Evolutionary conservation across 2,888 invertebrate species (phyloP).

Genomic region (Ecdyonurus torrentis): DNA sequence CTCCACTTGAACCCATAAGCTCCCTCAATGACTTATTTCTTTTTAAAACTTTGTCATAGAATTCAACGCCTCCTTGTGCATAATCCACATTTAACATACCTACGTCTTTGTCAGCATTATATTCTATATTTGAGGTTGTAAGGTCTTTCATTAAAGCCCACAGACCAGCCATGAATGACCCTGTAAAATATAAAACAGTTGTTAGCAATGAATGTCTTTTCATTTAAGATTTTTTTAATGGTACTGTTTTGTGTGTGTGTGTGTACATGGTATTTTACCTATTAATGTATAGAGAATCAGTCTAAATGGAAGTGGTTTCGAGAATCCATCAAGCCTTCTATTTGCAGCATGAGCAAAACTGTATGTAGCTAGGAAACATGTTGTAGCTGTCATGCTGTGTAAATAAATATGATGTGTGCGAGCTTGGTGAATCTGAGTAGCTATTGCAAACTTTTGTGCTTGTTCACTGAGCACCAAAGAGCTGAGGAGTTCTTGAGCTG

Average conservation of each 20-base stretch:
- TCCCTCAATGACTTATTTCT: background rate
- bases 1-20: background rate
- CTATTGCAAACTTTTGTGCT: slow-evolving; percentile 65
- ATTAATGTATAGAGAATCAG: background rate
- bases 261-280: too few species aligned
- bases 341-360: background rate
- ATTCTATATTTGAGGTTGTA: background rate
- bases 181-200: background rate
- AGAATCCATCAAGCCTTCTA: background rate
- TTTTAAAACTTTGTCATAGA: background rate
- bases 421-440: slow-evolving; percentile 39
- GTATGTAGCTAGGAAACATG: background rate
- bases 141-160: background rate
- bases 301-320: background rate
- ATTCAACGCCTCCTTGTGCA: background rate
- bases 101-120: background rate
- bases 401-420: background rate
- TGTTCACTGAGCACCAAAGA: slow-evolving; percentile 56
- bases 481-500: slow-evolving; percentile 41
- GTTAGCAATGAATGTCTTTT: too few species aligned
- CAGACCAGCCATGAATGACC: background rate
- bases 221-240: background rate
- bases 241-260: too few species aligned
- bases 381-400: background rate
- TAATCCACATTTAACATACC: background rate